Evolutionary conservation across 2,797 vertebrate species (phyloP).

Genomic region (Perodicticus potto): DNA sequence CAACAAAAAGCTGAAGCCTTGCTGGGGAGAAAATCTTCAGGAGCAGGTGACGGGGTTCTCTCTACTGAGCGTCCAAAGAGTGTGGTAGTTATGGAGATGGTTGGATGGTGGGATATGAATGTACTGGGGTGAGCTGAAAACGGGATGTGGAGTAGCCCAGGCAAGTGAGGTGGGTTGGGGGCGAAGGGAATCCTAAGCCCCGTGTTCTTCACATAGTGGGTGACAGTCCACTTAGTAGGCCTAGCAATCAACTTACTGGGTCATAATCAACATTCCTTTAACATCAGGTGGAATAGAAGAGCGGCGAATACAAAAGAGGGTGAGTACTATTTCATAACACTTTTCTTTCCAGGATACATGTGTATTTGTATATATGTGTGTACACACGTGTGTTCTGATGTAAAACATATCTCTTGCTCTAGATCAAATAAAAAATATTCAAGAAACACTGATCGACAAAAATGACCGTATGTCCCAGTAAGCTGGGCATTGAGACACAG

Average conservation of each 20-base stretch:
- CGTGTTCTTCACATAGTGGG: neutral
- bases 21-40: neutral
- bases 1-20: neutral
- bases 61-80: neutral
- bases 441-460: conserved; percentile 60
- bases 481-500: neutral
- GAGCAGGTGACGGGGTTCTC: neutral
- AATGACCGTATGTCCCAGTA: neutral
- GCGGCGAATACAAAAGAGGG: too few species aligned
- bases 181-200: neutral
- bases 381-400: neutral
- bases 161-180: neutral
- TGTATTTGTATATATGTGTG: neutral
- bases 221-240: neutral
- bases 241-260: neutral
- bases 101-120: neutral
- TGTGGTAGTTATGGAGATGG: neutral
- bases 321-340: neutral
- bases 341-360: neutral
- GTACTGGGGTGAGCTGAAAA: neutral
- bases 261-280: neutral
- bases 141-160: neutral
- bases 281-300: neutral
- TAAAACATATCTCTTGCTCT: conserved; percentile 22
- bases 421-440: conserved; percentile 44